Conservation (phyloP, 2,888 invertebrate genomes). For the Muscina levida region DNA sequence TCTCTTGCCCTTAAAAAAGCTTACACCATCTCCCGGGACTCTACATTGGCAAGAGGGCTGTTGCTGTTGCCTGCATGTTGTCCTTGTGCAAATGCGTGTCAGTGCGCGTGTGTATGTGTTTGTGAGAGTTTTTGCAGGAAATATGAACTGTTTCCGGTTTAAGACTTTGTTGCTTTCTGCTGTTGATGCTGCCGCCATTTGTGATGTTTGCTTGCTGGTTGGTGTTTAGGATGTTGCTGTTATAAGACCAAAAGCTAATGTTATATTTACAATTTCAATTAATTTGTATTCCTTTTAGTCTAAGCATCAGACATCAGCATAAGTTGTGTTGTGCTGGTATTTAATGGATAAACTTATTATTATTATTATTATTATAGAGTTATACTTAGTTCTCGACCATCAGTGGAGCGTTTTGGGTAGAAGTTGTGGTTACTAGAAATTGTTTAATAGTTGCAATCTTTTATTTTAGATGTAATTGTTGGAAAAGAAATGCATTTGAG, state of each 20-base stretch:
- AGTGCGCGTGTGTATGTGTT: background rate
- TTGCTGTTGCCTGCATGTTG: slow-evolving; percentile 6
- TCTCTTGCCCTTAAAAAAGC: background rate
- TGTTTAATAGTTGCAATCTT: too few relatives aligned
- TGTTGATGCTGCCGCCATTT: background rate
- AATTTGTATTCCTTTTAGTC: slow-evolving; percentile 45
- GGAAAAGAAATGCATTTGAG: too few relatives aligned
- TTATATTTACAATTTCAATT: slow-evolving; percentile 53
- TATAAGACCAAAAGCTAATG: slow-evolving; percentile 28
- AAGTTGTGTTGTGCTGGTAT: slow-evolving; percentile 19
- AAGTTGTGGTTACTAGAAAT: too few relatives aligned
- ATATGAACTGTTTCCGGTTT: slow-evolving; percentile 28
- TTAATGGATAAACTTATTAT: background rate
- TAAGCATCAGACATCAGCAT: slow-evolving; percentile 40
- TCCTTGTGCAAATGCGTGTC: background rate
- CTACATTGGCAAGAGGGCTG: background rate
- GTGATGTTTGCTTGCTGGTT: background rate
- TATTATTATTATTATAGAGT: slow-evolving; percentile 28
- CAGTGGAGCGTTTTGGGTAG: too few relatives aligned
- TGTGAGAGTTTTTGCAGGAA: slow-evolving; percentile 21
- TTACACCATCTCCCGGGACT: background rate
- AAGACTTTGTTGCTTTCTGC: slow-evolving; percentile 5
- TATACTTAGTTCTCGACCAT: too few relatives aligned
- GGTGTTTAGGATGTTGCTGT: background rate
- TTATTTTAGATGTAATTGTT: too few relatives aligned